phyloP scores from a whole-genome alignment of 2,797 vertebrate species.

The Leucoraja ocellata region DNA sequence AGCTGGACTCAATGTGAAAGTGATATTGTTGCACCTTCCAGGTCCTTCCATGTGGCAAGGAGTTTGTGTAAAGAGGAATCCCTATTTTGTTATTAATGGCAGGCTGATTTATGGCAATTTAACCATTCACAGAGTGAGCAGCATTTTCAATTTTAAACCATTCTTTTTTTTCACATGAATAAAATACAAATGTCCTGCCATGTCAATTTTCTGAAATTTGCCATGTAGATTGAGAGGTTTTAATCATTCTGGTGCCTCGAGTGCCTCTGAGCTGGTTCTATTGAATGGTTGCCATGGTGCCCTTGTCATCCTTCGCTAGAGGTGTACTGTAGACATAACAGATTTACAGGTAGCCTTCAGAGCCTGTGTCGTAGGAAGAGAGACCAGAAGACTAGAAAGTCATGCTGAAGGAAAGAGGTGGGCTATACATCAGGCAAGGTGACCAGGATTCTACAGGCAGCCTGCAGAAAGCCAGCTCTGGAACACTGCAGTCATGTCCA shows the following conservation, averaged over 20 bases:
- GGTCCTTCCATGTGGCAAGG: no score
- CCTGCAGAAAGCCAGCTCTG: not conserved
- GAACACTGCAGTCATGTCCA: not conserved
- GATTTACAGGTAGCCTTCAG: constrained; percentile 48
- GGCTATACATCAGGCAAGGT: not conserved
- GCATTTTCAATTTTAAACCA: not conserved
- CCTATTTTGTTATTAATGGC: not conserved
- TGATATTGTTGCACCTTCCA: not conserved
- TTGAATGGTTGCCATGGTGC: constrained; percentile 69
- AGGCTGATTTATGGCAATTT: not conserved
- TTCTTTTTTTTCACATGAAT: constrained; percentile 2
- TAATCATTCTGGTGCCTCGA: not conserved
- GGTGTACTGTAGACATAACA: constrained; percentile 59
- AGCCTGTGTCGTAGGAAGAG: not conserved
- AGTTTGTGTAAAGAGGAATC: not conserved
- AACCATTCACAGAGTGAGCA: not conserved
- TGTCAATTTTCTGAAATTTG: not conserved
- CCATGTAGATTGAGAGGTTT: constrained; percentile 15
- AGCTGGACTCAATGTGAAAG: not conserved
- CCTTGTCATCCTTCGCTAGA: constrained; percentile 51
- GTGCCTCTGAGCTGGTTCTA: constrained; percentile 46
- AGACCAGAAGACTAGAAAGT: not conserved
- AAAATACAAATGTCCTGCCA: not conserved
- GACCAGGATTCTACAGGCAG: not conserved
- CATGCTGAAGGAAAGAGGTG: constrained; percentile 12